A percentile compares a stretch with the other conserved stretches of the same genome.
phyloP scores from a whole-genome alignment of 2,888 invertebrate genomes.

The Steinernema carpocapsae region DNA sequence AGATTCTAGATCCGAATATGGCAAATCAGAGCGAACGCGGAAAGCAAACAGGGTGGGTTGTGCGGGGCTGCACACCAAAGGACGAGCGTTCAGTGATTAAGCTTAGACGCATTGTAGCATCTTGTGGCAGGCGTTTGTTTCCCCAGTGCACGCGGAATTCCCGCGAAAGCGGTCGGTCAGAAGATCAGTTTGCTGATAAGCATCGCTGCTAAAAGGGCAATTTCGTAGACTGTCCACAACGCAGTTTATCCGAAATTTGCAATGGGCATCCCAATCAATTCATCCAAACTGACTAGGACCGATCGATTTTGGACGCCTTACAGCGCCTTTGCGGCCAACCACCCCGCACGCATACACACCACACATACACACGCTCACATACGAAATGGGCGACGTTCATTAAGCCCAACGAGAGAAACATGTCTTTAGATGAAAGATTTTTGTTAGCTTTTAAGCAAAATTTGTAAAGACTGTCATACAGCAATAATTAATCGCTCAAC shows the following conservation, averaged over 20 bases:
- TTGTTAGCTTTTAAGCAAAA: background rate
- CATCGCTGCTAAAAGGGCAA: no score
- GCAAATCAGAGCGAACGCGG: no score
- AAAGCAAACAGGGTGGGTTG: conserved; percentile 8
- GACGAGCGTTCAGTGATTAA: conserved; percentile 23
- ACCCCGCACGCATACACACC: conserved; percentile 35
- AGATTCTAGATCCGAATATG: no score
- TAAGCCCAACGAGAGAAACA: conserved; percentile 25
- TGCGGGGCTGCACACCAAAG: background rate
- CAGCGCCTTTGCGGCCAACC: conserved; percentile 34
- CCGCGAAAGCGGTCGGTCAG: no score
- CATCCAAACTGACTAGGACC: conserved; percentile 9
- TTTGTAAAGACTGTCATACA: no score
- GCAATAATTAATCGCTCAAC: no score
- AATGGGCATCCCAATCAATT: conserved; percentile 10
- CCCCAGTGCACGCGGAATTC: no score
- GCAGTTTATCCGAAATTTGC: background rate
- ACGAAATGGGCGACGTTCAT: conserved; percentile 33
- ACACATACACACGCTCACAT: conserved; percentile 35
- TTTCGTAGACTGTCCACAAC: no score
- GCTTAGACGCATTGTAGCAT: no score
- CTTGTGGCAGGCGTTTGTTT: no score
- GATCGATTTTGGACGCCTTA: conserved; percentile 33
- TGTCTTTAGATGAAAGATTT: conserved; percentile 13
- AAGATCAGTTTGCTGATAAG: no score